A percentile compares a stretch with the other conserved stretches of the same genome.
phyloP scores from a whole-genome alignment of 1,140 invertebrate genomes.

The Drosophila prosaltans region DNA sequence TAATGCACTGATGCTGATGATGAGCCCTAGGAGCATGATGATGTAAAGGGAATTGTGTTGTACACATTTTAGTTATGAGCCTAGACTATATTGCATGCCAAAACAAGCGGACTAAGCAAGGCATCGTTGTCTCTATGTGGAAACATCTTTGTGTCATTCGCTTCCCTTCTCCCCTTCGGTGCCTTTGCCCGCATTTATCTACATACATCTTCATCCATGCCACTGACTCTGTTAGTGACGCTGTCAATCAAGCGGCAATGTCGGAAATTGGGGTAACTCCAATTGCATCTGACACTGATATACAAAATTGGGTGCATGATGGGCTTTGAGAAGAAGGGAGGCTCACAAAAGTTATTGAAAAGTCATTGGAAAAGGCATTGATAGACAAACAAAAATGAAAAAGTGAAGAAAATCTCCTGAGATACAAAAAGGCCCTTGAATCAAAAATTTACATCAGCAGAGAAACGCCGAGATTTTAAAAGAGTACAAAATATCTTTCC shows the following conservation, averaged over 20 bases:
- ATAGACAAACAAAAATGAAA: neutral
- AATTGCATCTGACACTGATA: slow-evolving; percentile 26
- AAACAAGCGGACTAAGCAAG: slow-evolving; percentile 1
- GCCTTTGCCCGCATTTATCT: neutral
- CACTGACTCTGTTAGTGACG: slow-evolving; percentile 22
- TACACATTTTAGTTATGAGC: slow-evolving; percentile 60
- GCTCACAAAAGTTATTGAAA: slow-evolving; percentile 6
- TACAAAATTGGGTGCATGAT: slow-evolving; percentile 24
- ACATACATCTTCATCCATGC: neutral
- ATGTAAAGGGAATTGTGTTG: slow-evolving; percentile 20
- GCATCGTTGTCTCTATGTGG: neutral
- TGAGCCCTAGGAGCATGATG: neutral
- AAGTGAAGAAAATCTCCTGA: neutral
- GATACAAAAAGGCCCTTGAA: neutral
- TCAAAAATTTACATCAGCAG: neutral
- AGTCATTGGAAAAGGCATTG: neutral
- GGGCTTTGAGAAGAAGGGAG: slow-evolving; percentile 2
- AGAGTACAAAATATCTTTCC: too few species aligned
- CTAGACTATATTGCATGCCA: slow-evolving; percentile 40
- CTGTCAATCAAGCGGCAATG: slow-evolving; percentile 57
- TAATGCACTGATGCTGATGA: slow-evolving; percentile 33
- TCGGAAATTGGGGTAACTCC: slow-evolving; percentile 15
- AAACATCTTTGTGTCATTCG: neutral
- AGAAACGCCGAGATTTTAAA: too few species aligned
- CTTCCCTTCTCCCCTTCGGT: neutral